Conservation (phyloP, 1,140 invertebrate genomes). For the Brachionus paranguensis region DNA sequence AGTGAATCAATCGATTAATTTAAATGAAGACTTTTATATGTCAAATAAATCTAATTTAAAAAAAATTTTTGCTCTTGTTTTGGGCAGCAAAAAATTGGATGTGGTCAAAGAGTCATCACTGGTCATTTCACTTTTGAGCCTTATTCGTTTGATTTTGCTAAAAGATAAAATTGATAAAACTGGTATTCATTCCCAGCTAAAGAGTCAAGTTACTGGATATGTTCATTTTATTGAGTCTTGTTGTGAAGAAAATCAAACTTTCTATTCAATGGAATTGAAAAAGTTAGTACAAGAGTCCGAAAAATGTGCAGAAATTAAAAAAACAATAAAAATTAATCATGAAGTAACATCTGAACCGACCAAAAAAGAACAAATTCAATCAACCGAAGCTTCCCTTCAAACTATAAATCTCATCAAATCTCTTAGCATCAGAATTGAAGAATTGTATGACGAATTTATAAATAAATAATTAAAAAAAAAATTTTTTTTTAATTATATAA, state of each 20-base stretch:
- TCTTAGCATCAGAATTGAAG: neutral
- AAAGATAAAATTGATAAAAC: neutral
- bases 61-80: neutral
- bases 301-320: neutral
- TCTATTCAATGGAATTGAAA: neutral
- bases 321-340: neutral
- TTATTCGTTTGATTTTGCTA: conserved; percentile 1
- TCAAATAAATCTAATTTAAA: neutral
- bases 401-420: conserved; percentile 5
- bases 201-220: neutral
- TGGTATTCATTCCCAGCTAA: neutral
- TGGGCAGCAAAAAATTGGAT: neutral
- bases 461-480: neutral
- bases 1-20: neutral
- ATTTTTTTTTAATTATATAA: neutral
- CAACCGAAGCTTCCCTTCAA: neutral
- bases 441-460: neutral
- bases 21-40: neutral
- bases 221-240: neutral
- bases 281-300: neutral
- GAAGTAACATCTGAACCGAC: neutral
- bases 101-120: neutral
- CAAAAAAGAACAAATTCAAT: neutral
- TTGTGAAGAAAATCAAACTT: neutral
- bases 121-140: neutral